Percentiles rank a stretch among this genome's conserved stretches.
These are phyloP conservation scores for Hyperopisus bebe DNA, from an alignment of 2,113 vertebrate genomes.

Conservation along the genomic window DNA sequence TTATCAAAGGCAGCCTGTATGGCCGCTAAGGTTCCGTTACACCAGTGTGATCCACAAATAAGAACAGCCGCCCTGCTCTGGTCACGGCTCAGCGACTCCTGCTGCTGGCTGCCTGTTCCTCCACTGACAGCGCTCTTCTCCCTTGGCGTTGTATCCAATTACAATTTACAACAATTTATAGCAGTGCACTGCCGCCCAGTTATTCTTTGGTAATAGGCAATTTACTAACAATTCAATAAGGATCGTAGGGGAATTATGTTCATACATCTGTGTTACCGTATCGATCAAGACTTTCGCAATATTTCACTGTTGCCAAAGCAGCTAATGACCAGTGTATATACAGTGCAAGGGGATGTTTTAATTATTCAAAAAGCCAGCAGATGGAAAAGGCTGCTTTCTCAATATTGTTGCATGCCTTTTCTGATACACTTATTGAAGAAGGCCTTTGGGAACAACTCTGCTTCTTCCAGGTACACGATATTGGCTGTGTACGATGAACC, in stretches of 20 bases:
- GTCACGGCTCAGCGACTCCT: neutral
- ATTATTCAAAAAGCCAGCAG: neutral
- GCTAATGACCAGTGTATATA: neutral
- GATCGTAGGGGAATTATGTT: neutral
- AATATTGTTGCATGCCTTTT: neutral
- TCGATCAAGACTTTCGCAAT: neutral
- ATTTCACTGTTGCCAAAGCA: neutral
- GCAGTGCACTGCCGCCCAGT: neutral
- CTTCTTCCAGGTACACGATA: neutral
- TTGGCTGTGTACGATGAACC: neutral
- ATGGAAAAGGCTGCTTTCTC: neutral
- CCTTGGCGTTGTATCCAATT: neutral
- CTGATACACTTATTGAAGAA: neutral
- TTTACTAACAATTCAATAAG: conserved; percentile 13
- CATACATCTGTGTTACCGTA: neutral
- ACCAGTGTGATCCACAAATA: neutral
- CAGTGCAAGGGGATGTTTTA: neutral
- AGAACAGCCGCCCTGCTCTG: neutral
- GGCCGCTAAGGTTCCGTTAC: neutral
- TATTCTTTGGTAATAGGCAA: neutral
- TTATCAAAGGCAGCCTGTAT: neutral
- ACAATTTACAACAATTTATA: conserved; percentile 3
- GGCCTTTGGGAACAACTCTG: neutral
- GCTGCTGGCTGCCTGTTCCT: neutral
- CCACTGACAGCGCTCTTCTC: neutral